Base-by-base conservation (phyloP, 2,888 invertebrate genomes). In the Lymantria dispar region DNA sequence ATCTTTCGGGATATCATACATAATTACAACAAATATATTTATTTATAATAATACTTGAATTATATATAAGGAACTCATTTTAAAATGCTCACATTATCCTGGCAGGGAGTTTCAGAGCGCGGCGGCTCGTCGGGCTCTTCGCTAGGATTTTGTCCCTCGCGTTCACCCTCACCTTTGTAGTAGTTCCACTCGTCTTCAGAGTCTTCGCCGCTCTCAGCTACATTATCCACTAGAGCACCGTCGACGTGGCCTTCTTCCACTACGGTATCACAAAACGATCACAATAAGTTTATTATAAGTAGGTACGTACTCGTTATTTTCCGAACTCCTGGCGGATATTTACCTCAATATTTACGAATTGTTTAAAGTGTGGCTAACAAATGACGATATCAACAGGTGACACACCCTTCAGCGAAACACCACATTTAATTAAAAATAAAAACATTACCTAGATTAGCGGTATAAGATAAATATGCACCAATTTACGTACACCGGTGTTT, bases 101-200 rank as follows among this genome's bases (percentile, higher is more conserved):
- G 85, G 74, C 83, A 82, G 70, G 89, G 92, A 72, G 91, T 86
- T 74, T 87, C 88, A 12, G 90, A 89, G 69, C 83, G 91, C 61
- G 84, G 88, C 50, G 79, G 85, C 70, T 86, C 88, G 78, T 92
- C 92, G 44, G 93, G 93, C 76, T 93, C 94, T 78, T 86, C 88
- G 60, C 81, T 83, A 39, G 94, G 93, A 67, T 93, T 92, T 52
- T 92, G 91, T 62, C 93, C 81, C 69, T 93, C 93, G 70, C 80
- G 93, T 60, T 94, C 93, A 58, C 93, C 92, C 73, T 94, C 94
- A 68, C 94, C 94, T 78, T 94, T 94, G 83, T 93, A 94, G 81
- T 96, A 97, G 83, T 96, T 96, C 96, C 96, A 96, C 94, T 96
- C 97, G 94, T 96, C 96, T 87, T 96, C 96, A 65, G 95, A 95